A percentile compares a stretch with the other conserved stretches of the same genome.
phyloP scores from a whole-genome alignment of 2,797 vertebrate species.

The Tenualosa thibaudeaui region DNA sequence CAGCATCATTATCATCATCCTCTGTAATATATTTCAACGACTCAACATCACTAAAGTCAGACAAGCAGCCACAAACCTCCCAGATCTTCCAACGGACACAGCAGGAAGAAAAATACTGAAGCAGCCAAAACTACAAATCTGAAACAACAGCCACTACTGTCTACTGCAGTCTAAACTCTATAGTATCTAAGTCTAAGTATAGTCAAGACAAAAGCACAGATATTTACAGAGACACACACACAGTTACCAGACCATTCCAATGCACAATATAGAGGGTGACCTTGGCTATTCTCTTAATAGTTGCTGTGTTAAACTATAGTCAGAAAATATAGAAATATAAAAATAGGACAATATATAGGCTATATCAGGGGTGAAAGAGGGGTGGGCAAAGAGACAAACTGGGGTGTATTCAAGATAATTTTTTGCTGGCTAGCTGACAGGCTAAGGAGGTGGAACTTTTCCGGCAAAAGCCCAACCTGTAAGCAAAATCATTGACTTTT shows the following conservation, averaged over 20 bases:
- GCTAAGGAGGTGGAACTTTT: too few species aligned
- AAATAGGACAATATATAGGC: neutral
- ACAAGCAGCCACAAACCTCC: neutral
- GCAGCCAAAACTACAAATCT: slow-evolving; percentile 9
- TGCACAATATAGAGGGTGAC: neutral
- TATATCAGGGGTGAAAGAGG: neutral
- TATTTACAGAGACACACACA: neutral
- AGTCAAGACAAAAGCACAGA: neutral
- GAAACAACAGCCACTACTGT: neutral
- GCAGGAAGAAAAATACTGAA: neutral
- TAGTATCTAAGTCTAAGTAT: too few species aligned
- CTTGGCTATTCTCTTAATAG: slow-evolving; percentile 12
- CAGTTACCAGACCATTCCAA: neutral
- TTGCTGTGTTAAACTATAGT: neutral
- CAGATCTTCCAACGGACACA: neutral
- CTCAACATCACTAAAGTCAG: neutral
- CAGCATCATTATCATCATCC: neutral
- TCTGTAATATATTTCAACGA: neutral
- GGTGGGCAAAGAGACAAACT: neutral
- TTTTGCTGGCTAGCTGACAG: too few species aligned
- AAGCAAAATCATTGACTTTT: too few species aligned
- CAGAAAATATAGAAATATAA: neutral
- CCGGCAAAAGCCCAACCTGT: too few species aligned
- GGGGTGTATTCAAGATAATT: neutral
- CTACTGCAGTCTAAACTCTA: slow-evolving; percentile 2